Base-by-base conservation (phyloP, 2,888 invertebrate genomes). In the Archaeoteleia sp. region DNA sequence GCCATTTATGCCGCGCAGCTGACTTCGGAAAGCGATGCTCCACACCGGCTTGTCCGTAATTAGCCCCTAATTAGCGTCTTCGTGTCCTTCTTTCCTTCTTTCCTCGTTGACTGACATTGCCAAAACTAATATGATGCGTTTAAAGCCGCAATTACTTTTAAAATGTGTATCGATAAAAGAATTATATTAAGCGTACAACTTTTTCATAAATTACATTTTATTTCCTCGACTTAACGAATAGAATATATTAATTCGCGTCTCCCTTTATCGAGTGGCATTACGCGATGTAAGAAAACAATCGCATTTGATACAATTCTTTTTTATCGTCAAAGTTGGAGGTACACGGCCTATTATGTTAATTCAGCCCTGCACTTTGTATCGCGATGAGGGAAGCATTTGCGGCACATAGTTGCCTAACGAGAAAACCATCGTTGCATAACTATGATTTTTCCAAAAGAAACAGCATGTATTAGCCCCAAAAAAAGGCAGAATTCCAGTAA, bases 371-470 rank as follows among this genome's bases (percentile, higher is more conserved):
- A 43, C 29, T 63, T 49, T 30, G 43, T 54, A 49, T 43, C 48
- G 35, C 17, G 49, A 49, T 17, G 30, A 48, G 20, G 49, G 20
- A 55, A 43, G 23, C 39, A 51, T 53, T 66, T 48, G 25, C 46
- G 40, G 40, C 23, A 35, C 40, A 45, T 53, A 42, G 29, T 62
- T 51, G 25, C 60, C 42, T 61, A 67, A 57, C 40, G 30, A 51
- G 61, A 20, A 57, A 46, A 27, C 45, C 61, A 67, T 42, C 67
- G 57, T 53, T 61, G 55, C 61, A 51, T 55, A 62, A 57, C 61
- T 51, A 49, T 45, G 32, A 23, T 9, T 46, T 53, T 51, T 51
- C 25, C n/a, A 27, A 46, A 30, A 46, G 30, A 45, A 34, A 25
- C 32, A 15, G 15, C 10, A 15, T 4, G 15, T 15, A 37, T 15